These are phyloP conservation scores for Cottoperca gobio DNA, from an alignment of 2,797 vertebrate genomes.

Conservation along the genomic window DNA sequence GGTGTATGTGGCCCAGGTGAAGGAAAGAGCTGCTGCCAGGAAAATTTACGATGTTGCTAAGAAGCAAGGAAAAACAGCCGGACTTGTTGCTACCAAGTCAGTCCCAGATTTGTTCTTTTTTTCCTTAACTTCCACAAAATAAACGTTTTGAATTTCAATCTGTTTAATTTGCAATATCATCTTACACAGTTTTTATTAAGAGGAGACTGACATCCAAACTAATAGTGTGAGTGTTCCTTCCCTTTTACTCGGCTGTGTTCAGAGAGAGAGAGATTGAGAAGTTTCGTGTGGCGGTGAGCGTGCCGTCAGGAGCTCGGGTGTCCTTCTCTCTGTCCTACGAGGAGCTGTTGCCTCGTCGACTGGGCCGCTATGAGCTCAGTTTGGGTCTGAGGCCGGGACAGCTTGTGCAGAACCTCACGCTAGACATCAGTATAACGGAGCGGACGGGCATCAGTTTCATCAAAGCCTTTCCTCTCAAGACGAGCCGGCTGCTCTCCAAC, in stretches of 20 bases:
- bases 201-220: not conserved
- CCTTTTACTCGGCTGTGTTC: slow-evolving; percentile 9
- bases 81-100: slow-evolving; percentile 89
- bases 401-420: slow-evolving; percentile 84
- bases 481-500: slow-evolving; percentile 80
- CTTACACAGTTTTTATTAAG: not conserved
- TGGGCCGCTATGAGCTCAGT: slow-evolving; percentile 86
- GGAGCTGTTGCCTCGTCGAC: slow-evolving; percentile 84
- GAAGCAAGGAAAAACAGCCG: slow-evolving; percentile 88
- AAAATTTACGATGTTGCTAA: slow-evolving; percentile 90
- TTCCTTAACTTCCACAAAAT: not conserved
- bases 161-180: not conserved
- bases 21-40: slow-evolving; percentile 88
- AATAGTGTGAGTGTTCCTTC: not conserved
- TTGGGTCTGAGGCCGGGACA: slow-evolving; percentile 85
- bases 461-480: slow-evolving; percentile 84
- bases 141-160: not conserved
- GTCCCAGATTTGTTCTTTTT: slow-evolving; percentile 35
- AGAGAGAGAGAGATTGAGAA: slow-evolving; percentile 89
- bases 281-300: slow-evolving; percentile 87
- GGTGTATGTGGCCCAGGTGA: slow-evolving; percentile 87
- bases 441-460: slow-evolving; percentile 85
- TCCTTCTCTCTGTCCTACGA: slow-evolving; percentile 87
- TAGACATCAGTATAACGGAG: slow-evolving; percentile 87
- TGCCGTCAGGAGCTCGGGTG: slow-evolving; percentile 80